These are phyloP conservation scores for Pocillopora verrucosa DNA, from an alignment of 64 coral and sea anemone genomes.

Conservation along the genomic window DNA sequence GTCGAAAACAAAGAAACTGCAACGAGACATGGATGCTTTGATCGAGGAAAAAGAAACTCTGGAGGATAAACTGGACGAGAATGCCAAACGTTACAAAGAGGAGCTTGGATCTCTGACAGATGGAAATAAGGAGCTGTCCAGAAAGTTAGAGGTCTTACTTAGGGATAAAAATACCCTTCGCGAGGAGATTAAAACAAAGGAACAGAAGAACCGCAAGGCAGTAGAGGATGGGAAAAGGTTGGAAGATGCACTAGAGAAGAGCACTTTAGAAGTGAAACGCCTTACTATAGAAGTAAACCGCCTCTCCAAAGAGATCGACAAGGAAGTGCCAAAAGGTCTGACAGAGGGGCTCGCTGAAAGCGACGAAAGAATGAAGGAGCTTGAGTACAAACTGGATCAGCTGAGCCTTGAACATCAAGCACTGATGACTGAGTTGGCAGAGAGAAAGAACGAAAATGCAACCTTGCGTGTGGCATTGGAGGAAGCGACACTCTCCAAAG, in stretches of 20 bases:
- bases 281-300: not conserved
- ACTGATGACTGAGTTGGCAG: not conserved
- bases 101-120: slow-evolving; percentile 23
- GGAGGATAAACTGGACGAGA: slow-evolving; percentile 49
- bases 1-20: slow-evolving; percentile 36
- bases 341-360: not conserved
- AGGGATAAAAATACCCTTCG: slow-evolving; percentile 30
- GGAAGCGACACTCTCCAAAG: slow-evolving; percentile 2
- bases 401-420: slow-evolving; percentile 23
- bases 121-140: slow-evolving; percentile 9
- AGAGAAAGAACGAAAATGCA: slow-evolving; percentile 21
- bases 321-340: not conserved
- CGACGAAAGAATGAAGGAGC: slow-evolving; percentile 15
- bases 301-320: not conserved
- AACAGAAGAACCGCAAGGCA: not conserved
- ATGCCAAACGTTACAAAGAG: slow-evolving; percentile 29
- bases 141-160: slow-evolving; percentile 22
- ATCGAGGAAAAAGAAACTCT: slow-evolving; percentile 31
- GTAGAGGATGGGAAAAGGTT: slow-evolving; percentile 37
- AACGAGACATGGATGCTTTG: slow-evolving; percentile 2
- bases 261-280: not conserved
- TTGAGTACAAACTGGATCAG: slow-evolving; percentile 16
- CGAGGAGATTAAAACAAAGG: slow-evolving; percentile 11
- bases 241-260: slow-evolving; percentile 25
- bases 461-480: slow-evolving; percentile 9